A percentile compares a stretch with the other conserved stretches of the same genome.
Conservation (phyloP, 2,797 vertebrate species). For the Sebastes alutus region DNA sequence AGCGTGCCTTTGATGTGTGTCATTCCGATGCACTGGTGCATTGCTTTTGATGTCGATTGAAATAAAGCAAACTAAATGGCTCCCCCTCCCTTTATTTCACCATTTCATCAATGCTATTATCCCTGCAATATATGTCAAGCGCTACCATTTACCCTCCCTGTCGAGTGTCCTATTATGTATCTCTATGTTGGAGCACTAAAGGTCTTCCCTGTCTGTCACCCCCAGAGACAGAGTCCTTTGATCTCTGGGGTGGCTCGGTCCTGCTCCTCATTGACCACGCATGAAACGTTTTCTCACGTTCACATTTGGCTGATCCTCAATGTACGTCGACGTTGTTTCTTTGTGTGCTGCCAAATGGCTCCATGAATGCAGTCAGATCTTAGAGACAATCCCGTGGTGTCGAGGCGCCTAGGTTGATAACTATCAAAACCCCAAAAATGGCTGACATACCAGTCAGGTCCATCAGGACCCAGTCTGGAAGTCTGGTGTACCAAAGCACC, state of each 20-base stretch:
- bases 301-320: conserved; percentile 83
- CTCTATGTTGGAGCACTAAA: conserved; percentile 1
- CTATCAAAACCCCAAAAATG: background rate
- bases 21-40: conserved; percentile 15
- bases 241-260: conserved; percentile 49
- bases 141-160: conserved; percentile 14
- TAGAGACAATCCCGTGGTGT: conserved; percentile 36
- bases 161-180: conserved; percentile 4
- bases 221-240: conserved; percentile 27
- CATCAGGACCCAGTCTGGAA: background rate
- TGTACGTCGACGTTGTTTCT: conserved; percentile 60
- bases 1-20: conserved; percentile 33
- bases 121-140: background rate
- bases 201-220: conserved; percentile 7
- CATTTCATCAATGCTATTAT: conserved; percentile 12
- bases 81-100: conserved; percentile 11
- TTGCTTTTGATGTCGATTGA: conserved; percentile 19
- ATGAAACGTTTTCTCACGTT: conserved; percentile 85
- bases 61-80: conserved; percentile 24
- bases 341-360: conserved; percentile 73
- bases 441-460: background rate
- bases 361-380: conserved; percentile 72
- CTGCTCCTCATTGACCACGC: conserved; percentile 43
- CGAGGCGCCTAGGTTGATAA: background rate
- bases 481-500: background rate